Percentiles rank a stretch among this genome's conserved stretches.
Evolutionary conservation across 2,888 invertebrate genomes (phyloP).

Genomic region (Epinotia nisella): DNA sequence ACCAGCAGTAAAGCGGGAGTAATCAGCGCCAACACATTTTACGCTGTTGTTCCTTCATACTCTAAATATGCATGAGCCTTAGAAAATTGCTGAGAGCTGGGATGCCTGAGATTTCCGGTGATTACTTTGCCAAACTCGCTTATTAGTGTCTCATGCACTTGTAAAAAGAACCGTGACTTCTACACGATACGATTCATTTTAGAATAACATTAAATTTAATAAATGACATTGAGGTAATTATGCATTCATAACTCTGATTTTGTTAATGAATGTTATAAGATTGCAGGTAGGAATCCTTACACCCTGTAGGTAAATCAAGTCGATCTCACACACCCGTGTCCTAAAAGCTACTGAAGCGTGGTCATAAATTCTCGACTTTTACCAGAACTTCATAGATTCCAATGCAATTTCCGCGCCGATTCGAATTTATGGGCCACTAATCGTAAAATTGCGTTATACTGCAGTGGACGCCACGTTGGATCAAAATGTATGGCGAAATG

Average conservation of each 20-base stretch:
- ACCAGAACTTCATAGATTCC: background rate
- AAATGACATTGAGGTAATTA: background rate
- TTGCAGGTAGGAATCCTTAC: background rate
- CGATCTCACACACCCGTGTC: background rate
- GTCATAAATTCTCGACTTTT: background rate
- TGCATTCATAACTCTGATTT: background rate
- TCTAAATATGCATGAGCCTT: conserved; percentile 10
- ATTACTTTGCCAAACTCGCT: background rate
- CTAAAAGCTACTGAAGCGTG: background rate
- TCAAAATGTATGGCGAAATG: background rate
- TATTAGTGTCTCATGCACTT: background rate
- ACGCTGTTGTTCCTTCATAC: background rate
- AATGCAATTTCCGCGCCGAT: background rate
- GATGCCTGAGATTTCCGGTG: background rate
- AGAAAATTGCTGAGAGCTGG: conserved; percentile 13
- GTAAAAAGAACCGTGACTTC: background rate
- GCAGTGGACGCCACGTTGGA: background rate
- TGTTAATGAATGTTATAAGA: background rate
- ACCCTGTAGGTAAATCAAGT: background rate
- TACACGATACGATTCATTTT: background rate
- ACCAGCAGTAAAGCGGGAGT: background rate
- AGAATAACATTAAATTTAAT: background rate
- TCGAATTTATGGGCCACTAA: background rate
- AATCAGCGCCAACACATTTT: conserved; percentile 11
- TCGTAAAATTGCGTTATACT: conserved; percentile 20